Conservation (phyloP, 2,888 invertebrate genomes). For the Melanchra persicariae region DNA sequence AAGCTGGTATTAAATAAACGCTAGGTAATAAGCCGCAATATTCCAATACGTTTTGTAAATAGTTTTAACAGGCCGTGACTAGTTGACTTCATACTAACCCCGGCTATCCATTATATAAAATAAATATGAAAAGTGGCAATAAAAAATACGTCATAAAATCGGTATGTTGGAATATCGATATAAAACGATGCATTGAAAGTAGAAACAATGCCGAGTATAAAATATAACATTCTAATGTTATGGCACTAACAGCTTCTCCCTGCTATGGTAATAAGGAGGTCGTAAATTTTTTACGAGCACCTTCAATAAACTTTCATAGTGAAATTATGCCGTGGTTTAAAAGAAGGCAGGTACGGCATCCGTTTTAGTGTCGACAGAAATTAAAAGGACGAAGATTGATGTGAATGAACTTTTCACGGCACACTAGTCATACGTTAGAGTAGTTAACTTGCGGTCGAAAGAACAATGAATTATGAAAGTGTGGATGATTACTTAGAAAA, state of each 20-base stretch:
- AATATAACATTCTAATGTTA: constrained; percentile 79
- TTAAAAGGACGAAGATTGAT: constrained; percentile 56
- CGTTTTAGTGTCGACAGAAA: constrained; percentile 54
- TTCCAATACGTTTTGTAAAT: constrained; percentile 31
- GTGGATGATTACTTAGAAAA: not conserved
- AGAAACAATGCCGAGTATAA: constrained; percentile 78
- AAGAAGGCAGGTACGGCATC: constrained; percentile 60
- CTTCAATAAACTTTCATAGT: constrained; percentile 74
- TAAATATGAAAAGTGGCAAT: constrained; percentile 62
- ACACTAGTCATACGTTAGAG: constrained; percentile 10
- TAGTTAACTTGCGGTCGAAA: not conserved
- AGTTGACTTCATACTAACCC: constrained; percentile 36
- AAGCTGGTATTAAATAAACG: constrained; percentile 2
- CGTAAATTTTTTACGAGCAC: constrained; percentile 79
- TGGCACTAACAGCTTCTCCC: constrained; percentile 71
- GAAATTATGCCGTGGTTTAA: constrained; percentile 68
- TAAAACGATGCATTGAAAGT: constrained; percentile 72
- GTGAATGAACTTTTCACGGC: constrained; percentile 44
- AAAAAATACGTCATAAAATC: constrained; percentile 73
- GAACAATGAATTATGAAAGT: constrained; percentile 18
- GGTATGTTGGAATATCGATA: constrained; percentile 71
- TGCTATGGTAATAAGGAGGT: constrained; percentile 80
- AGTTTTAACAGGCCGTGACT: constrained; percentile 47
- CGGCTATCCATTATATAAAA: constrained; percentile 50
- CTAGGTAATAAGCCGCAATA: constrained; percentile 11